A percentile compares a stretch with the other conserved stretches of the same genome.
These are phyloP conservation scores for Andrena chrysosceles DNA, from an alignment of 2,888 invertebrate genomes.

Conservation along the genomic window DNA sequence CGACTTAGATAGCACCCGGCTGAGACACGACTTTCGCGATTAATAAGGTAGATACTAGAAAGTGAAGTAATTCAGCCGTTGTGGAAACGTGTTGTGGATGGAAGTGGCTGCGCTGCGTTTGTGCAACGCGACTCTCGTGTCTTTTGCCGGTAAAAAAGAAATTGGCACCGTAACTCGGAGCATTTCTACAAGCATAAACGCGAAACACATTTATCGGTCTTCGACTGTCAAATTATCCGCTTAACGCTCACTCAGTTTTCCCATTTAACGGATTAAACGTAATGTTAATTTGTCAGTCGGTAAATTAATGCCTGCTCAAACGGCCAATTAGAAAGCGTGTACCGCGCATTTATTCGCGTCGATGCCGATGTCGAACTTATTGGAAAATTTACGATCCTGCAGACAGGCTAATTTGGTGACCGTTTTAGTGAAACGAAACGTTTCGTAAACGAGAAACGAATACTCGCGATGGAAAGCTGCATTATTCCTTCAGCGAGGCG, in stretches of 20 bases:
- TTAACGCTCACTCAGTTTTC: neutral
- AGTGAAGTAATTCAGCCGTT: constrained; percentile 77
- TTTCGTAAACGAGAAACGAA: constrained; percentile 13
- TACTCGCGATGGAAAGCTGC: neutral
- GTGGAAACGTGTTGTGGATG: constrained; percentile 65
- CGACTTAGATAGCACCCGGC: constrained; percentile 77
- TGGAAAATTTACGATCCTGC: constrained; percentile 10
- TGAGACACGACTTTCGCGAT: constrained; percentile 77
- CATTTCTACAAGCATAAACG: neutral
- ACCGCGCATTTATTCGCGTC: neutral
- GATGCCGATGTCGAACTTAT: neutral
- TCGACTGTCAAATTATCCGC: constrained; percentile 2
- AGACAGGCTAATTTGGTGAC: constrained; percentile 7
- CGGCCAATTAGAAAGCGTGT: constrained; percentile 24
- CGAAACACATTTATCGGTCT: neutral
- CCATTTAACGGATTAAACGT: neutral
- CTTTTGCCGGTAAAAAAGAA: neutral
- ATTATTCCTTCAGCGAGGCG: constrained; percentile 5
- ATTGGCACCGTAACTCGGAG: no score
- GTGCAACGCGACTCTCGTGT: constrained; percentile 31
- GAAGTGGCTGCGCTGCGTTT: constrained; percentile 42
- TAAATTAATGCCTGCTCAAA: constrained; percentile 13
- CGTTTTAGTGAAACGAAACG: constrained; percentile 13
- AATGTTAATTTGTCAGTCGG: constrained; percentile 36
- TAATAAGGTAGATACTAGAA: constrained; percentile 80